Conservation (phyloP, 2,113 vertebrate species). For the Pandion haliaetus region DNA sequence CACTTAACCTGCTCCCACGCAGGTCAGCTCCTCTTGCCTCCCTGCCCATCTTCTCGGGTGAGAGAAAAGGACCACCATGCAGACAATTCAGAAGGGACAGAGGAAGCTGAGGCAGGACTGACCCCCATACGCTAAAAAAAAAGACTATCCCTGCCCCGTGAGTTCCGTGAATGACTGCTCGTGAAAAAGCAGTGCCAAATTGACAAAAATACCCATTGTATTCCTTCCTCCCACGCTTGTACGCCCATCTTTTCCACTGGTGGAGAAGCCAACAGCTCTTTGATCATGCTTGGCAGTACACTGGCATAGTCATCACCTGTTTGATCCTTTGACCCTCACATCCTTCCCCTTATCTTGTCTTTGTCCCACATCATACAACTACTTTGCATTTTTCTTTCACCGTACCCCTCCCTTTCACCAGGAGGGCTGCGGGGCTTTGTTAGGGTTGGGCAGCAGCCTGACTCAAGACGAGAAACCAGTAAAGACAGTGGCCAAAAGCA, state of each 20-base stretch:
- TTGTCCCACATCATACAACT: not conserved
- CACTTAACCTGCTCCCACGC: not conserved
- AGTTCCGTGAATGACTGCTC: not conserved
- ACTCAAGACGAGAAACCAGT: not conserved
- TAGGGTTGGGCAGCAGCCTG: not conserved
- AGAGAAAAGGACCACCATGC: not conserved
- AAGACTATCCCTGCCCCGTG: not conserved
- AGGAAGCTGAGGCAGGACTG: not conserved
- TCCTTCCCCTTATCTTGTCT: not conserved
- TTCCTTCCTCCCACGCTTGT: not conserved
- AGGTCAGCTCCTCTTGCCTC: not conserved
- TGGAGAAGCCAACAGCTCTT: not conserved
- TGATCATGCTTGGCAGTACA: not conserved
- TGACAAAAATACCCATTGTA: not conserved
- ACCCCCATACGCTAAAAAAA: not conserved
- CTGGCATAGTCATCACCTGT: not conserved
- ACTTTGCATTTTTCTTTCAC: not conserved
- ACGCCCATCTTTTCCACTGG: rapidly evolving
- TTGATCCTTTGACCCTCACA: not conserved
- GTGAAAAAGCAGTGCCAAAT: not conserved
- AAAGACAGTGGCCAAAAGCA: not conserved
- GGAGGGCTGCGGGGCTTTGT: not conserved
- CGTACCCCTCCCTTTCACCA: not conserved
- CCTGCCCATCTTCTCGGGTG: not conserved
- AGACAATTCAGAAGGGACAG: not conserved